phyloP scores from a whole-genome alignment of 2,113 vertebrate species.

The Rhizomys pruinosus region DNA sequence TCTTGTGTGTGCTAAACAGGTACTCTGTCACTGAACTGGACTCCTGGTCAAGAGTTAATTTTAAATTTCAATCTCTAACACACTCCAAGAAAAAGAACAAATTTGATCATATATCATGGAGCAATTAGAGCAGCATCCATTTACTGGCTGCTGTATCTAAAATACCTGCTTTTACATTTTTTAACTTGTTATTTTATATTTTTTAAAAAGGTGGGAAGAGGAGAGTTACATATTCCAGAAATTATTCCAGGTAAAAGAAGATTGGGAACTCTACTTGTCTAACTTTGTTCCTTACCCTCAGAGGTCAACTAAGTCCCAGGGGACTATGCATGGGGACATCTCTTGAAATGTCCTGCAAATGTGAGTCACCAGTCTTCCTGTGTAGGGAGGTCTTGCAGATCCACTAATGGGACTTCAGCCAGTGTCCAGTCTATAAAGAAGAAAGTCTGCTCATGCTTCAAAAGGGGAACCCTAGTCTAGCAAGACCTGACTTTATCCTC shows the following conservation, averaged over 20 bases:
- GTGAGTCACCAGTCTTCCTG: too few relatives aligned
- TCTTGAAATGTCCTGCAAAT: too few relatives aligned
- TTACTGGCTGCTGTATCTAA: neutral
- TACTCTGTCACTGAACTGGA: neutral
- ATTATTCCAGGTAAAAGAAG: neutral
- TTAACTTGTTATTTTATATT: neutral
- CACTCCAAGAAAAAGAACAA: neutral
- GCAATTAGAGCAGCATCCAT: neutral
- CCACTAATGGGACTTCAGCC: too few relatives aligned
- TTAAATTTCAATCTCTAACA: conserved; percentile 23
- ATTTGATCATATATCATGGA: neutral
- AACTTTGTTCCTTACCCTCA: too few relatives aligned
- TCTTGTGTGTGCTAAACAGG: neutral
- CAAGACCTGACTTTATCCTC: too few relatives aligned
- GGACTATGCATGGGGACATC: too few relatives aligned
- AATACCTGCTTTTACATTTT: neutral
- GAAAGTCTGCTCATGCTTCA: too few relatives aligned
- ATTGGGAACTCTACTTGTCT: too few relatives aligned
- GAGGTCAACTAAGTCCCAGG: too few relatives aligned
- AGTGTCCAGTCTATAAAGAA: too few relatives aligned
- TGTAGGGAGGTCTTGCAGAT: too few relatives aligned
- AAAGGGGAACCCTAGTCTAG: too few relatives aligned
- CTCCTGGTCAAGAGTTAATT: neutral
- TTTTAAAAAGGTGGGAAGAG: neutral
- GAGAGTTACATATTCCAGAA: neutral